These are phyloP conservation scores for Drosophila kohkoa DNA, from an alignment of 1,140 invertebrate genomes.

Conservation along the genomic window DNA sequence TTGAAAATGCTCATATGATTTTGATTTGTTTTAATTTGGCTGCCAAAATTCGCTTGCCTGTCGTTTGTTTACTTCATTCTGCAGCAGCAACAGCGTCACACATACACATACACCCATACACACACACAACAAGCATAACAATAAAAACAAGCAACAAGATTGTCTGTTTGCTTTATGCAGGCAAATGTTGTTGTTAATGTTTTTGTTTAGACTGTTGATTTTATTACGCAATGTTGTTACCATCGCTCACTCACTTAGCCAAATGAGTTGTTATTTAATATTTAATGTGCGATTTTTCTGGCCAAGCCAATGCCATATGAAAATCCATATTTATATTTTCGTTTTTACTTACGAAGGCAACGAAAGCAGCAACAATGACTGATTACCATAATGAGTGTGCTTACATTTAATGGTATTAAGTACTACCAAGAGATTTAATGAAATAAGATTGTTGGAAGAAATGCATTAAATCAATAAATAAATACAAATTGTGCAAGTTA, in stretches of 20 bases:
- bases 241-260: slow-evolving; percentile 58
- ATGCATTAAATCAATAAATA: too few relatives aligned
- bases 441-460: too few relatives aligned
- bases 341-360: neutral
- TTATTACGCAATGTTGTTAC: slow-evolving; percentile 60
- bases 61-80: slow-evolving; percentile 21
- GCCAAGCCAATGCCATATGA: neutral
- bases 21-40: slow-evolving; percentile 81
- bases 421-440: neutral
- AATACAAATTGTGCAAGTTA: too few relatives aligned
- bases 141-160: slow-evolving; percentile 7
- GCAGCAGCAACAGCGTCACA: neutral
- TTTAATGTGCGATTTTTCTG: slow-evolving; percentile 47
- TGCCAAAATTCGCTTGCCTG: slow-evolving; percentile 29
- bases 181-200: slow-evolving; percentile 67
- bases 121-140: slow-evolving; percentile 2
- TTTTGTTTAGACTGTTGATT: slow-evolving; percentile 70
- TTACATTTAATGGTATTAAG: neutral
- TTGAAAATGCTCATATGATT: slow-evolving; percentile 80
- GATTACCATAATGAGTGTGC: slow-evolving; percentile 2
- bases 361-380: neutral
- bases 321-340: slow-evolving; percentile 14
- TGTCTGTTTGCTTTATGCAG: slow-evolving; percentile 40
- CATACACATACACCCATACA: neutral
- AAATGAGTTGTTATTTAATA: slow-evolving; percentile 66